A percentile compares a stretch with the other conserved stretches of the same genome.
These are phyloP conservation scores for Coelogynopora nodosa DNA, from an alignment of 2,888 invertebrate genomes.

Conservation along the genomic window DNA sequence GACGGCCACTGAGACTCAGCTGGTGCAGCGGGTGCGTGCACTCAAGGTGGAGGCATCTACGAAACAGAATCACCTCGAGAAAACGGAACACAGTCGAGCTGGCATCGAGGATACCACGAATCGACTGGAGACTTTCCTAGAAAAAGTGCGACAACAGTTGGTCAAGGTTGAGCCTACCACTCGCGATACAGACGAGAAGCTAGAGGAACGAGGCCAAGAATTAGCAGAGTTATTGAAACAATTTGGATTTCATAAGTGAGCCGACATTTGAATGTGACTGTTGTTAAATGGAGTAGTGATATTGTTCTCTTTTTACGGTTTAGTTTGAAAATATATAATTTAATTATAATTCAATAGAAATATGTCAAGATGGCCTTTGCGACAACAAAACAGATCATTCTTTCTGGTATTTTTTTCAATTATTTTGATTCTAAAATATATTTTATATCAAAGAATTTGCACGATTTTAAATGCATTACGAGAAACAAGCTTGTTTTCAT, in stretches of 20 bases:
- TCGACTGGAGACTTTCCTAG: not conserved
- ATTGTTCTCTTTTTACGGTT: too few relatives aligned
- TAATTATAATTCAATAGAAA: too few relatives aligned
- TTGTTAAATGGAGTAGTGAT: too few relatives aligned
- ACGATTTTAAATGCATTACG: too few relatives aligned
- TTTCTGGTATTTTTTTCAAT: too few relatives aligned
- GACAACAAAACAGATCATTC: too few relatives aligned
- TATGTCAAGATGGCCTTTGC: too few relatives aligned
- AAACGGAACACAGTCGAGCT: not conserved
- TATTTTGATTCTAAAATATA: too few relatives aligned
- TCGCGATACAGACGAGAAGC: not conserved
- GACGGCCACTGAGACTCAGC: not conserved
- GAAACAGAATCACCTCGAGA: not conserved
- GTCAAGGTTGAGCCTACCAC: not conserved
- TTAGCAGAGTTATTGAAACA: not conserved
- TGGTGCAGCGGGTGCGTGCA: not conserved
- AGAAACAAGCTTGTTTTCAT: too few relatives aligned
- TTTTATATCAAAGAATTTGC: too few relatives aligned
- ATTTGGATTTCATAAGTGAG: not conserved
- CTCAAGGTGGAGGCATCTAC: not conserved
- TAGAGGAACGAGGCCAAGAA: not conserved
- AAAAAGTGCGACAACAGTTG: not conserved
- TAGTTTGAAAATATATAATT: too few relatives aligned
- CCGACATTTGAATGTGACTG: too few relatives aligned
- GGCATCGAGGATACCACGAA: not conserved